phyloP scores from a whole-genome alignment of 2,888 invertebrate species.

The Hanleya hanleyi region DNA sequence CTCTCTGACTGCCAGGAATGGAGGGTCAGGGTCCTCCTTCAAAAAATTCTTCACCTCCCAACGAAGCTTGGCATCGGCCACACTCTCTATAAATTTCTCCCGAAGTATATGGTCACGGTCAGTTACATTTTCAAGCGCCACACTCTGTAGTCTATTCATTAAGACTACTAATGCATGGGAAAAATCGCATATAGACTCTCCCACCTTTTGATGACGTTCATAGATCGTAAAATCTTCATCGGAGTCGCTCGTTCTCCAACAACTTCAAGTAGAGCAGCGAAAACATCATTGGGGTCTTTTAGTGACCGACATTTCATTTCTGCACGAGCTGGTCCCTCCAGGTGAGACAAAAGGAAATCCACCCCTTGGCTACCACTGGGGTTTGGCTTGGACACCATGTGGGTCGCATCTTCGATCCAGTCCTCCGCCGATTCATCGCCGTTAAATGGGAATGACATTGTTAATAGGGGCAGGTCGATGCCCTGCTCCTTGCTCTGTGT shows the following conservation, averaged over 20 bases:
- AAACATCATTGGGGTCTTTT: not conserved
- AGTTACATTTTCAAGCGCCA: not conserved
- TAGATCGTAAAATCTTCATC: not conserved
- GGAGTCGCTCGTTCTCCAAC: not conserved
- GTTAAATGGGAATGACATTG: not conserved
- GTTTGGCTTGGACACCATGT: not conserved
- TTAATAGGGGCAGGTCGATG: not conserved
- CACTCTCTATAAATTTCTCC: not conserved
- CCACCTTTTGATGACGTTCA: not conserved
- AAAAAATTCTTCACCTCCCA: constrained; percentile 71
- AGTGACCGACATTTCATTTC: not conserved
- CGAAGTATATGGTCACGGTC: not conserved
- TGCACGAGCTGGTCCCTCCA: not conserved
- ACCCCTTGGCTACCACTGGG: not conserved
- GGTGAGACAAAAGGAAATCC: not conserved
- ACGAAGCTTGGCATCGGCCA: constrained; percentile 56
- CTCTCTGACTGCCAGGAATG: constrained; percentile 61
- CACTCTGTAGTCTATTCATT: not conserved
- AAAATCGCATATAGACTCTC: not conserved
- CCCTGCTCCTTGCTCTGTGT: too few relatives aligned
- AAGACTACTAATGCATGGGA: not conserved
- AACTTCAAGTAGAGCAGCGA: not conserved
- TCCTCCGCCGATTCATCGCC: too few relatives aligned
- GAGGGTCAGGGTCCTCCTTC: constrained; percentile 75
- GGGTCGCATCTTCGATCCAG: too few relatives aligned